Percentiles rank a stretch among this genome's conserved stretches.
These are phyloP conservation scores for Atherix ibis DNA, from an alignment of 2,888 invertebrate species.

Conservation along the genomic window DNA sequence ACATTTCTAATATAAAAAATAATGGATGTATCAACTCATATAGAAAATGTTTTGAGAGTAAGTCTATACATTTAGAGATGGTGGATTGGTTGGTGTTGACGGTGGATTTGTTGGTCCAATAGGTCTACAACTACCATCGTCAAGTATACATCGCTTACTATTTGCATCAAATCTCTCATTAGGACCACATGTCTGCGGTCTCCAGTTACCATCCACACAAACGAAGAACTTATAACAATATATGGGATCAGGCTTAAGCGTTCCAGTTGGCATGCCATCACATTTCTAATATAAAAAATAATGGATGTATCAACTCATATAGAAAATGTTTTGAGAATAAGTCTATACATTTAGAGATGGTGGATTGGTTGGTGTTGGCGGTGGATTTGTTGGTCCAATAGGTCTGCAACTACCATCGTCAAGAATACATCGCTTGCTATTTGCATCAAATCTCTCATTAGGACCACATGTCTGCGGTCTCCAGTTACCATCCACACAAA, in stretches of 20 bases:
- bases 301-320: too few species aligned
- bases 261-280: neutral
- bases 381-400: neutral
- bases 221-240: neutral
- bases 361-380: too few species aligned
- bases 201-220: neutral
- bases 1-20: too few species aligned
- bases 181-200: neutral
- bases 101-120: neutral
- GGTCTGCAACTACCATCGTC: slow-evolving; percentile 10
- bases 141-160: neutral
- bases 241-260: neutral
- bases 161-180: slow-evolving; percentile 1
- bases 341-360: too few species aligned
- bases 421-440: neutral
- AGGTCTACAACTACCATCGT: slow-evolving; percentile 11
- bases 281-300: too few species aligned
- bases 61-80: too few species aligned
- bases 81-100: too few species aligned
- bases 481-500: slow-evolving; percentile 7
- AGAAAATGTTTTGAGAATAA: too few species aligned
- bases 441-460: slow-evolving; percentile 5
- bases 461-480: slow-evolving; percentile 4
- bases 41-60: too few species aligned
- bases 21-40: too few species aligned